Evolutionary conservation across 2,113 vertebrate species (phyloP).

Genomic region (Gobiocypris rarus): DNA sequence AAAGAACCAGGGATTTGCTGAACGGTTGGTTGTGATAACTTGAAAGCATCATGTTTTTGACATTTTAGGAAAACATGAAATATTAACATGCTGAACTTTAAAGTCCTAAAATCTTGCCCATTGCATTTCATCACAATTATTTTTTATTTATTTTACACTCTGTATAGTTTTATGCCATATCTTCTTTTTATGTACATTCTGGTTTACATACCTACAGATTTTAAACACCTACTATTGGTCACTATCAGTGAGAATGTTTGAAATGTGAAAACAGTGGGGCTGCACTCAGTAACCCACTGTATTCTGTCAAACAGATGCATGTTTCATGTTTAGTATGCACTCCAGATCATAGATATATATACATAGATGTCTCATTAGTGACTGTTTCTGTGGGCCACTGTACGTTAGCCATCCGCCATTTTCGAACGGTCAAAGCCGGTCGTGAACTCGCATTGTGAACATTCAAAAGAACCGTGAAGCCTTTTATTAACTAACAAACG

Average conservation of each 20-base stretch:
- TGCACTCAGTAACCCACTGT: conserved; percentile 12
- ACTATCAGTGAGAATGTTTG: background rate
- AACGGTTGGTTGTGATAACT: conserved; percentile 41
- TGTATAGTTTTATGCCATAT: conserved; percentile 41
- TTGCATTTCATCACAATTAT: background rate
- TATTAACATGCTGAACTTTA: conserved; percentile 21
- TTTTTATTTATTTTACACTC: background rate
- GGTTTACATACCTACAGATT: background rate
- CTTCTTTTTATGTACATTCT: background rate
- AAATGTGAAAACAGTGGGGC: conserved; percentile 13
- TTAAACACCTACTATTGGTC: background rate
- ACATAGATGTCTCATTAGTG: no score
- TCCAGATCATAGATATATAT: no score
- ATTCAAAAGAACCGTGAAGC: no score
- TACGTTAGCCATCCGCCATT: no score
- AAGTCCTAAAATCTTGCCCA: background rate
- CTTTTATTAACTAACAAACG: no score
- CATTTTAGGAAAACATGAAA: conserved; percentile 28
- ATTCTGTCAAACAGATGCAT: conserved; percentile 16
- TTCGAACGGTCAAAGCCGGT: no score
- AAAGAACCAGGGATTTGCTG: background rate
- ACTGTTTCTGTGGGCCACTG: no score
- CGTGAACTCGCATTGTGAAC: no score
- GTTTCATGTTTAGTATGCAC: background rate
- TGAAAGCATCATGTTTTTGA: conserved; percentile 46